A percentile compares a stretch with the other conserved stretches of the same genome.
These are phyloP conservation scores for Heliconius hermathena DNA, from an alignment of 1,140 invertebrate species.

Conservation along the genomic window DNA sequence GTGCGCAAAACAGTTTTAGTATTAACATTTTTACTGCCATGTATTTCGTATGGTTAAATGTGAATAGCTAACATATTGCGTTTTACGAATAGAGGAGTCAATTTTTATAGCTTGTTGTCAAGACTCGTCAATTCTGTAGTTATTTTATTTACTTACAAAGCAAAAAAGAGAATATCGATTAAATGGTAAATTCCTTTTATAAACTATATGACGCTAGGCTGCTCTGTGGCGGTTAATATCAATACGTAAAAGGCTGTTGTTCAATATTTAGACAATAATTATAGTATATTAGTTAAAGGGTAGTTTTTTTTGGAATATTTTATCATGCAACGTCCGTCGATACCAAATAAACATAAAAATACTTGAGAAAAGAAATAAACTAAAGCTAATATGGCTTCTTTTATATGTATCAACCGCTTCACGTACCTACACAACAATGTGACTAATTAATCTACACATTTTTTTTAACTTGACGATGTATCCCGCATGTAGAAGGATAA, in stretches of 20 bases:
- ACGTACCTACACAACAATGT: too few species aligned
- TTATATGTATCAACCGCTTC: too few species aligned
- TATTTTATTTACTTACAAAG: not conserved
- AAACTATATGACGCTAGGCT: not conserved
- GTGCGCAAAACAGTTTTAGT: constrained; percentile 21
- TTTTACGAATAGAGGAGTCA: not conserved
- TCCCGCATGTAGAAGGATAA: too few species aligned
- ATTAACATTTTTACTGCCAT: not conserved
- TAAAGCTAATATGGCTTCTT: too few species aligned
- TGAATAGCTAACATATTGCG: not conserved
- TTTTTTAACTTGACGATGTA: too few species aligned
- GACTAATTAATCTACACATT: too few species aligned
- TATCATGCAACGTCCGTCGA: too few species aligned
- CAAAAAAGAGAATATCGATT: not conserved
- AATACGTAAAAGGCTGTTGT: not conserved
- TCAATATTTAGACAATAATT: not conserved
- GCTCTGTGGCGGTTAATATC: too few species aligned
- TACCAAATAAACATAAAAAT: too few species aligned
- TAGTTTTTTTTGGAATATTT: too few species aligned
- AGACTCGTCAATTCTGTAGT: not conserved
- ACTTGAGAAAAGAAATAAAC: too few species aligned
- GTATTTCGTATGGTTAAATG: not conserved
- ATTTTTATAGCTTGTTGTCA: not conserved
- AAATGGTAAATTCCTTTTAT: not conserved
- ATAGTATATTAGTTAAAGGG: too few species aligned